Conservation (phyloP, 2,797 vertebrate species). For the Sebastes baramenuke region DNA sequence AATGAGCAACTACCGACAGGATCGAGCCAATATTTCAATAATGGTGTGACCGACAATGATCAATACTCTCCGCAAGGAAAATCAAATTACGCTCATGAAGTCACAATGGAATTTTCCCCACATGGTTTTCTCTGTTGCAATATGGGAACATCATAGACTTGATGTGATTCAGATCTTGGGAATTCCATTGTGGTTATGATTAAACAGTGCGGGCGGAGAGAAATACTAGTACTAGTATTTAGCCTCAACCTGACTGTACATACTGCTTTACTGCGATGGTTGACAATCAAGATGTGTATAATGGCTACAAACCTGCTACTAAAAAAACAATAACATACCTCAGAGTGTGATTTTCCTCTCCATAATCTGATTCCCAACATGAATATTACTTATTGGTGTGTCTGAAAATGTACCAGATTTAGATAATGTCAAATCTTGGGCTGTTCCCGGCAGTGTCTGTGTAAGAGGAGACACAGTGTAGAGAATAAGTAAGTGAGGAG, state of each 20-base stretch:
- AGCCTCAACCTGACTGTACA: background rate
- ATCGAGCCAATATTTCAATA: background rate
- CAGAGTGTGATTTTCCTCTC: background rate
- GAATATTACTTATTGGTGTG: constrained; percentile 15
- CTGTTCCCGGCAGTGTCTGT: background rate
- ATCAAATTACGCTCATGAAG: background rate
- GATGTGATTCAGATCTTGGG: background rate
- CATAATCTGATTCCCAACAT: background rate
- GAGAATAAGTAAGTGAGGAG: constrained; percentile 36
- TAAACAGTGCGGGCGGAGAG: background rate
- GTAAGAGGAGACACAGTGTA: constrained; percentile 5
- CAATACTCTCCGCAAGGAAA: background rate
- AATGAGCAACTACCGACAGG: background rate
- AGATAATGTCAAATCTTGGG: constrained; percentile 27
- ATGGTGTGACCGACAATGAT: background rate
- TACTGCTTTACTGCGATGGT: background rate
- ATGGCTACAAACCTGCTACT: background rate
- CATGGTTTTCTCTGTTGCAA: background rate
- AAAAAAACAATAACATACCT: background rate
- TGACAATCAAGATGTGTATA: background rate
- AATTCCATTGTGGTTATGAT: background rate
- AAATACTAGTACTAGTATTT: background rate
- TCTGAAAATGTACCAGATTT: background rate
- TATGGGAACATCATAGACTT: background rate
- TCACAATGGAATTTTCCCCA: background rate